phyloP scores from a whole-genome alignment of 1,140 invertebrate genomes.

The Phenacoccus solenopsis region DNA sequence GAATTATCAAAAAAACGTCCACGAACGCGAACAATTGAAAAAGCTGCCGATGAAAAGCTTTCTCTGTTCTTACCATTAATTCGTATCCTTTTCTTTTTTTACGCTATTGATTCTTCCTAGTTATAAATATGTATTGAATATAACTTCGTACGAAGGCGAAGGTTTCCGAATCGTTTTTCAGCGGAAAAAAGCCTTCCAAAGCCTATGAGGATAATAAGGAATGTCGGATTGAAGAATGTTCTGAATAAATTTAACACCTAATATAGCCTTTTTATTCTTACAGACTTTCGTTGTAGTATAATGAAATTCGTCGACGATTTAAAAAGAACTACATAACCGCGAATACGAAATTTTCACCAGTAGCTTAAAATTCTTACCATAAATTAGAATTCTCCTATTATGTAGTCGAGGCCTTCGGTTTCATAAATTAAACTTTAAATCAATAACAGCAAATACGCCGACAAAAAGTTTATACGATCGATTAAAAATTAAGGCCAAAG shows the following conservation, averaged over 20 bases:
- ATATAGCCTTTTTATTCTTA: background rate
- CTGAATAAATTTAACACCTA: background rate
- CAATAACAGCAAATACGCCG: too few species aligned
- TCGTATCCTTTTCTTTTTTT: background rate
- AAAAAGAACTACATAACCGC: background rate
- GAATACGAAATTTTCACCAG: too few species aligned
- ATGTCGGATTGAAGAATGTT: slow-evolving; percentile 1
- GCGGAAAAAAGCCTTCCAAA: background rate
- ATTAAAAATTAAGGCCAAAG: too few species aligned
- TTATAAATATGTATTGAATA: slow-evolving; percentile 4
- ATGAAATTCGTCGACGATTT: background rate
- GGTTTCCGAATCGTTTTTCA: background rate
- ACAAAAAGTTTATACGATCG: too few species aligned
- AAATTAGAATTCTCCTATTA: too few species aligned
- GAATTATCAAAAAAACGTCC: background rate
- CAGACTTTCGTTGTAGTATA: background rate
- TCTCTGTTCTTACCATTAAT: slow-evolving; percentile 2
- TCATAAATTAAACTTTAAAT: too few species aligned
- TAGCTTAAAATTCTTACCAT: too few species aligned
- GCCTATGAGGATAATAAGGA: background rate
- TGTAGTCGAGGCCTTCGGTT: too few species aligned
- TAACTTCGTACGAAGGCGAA: background rate
- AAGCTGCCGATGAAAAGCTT: background rate
- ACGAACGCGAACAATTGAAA: background rate
- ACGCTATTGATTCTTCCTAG: background rate